Conservation (phyloP, 2,113 vertebrate species). For the Astatoreochromis straeleni region DNA sequence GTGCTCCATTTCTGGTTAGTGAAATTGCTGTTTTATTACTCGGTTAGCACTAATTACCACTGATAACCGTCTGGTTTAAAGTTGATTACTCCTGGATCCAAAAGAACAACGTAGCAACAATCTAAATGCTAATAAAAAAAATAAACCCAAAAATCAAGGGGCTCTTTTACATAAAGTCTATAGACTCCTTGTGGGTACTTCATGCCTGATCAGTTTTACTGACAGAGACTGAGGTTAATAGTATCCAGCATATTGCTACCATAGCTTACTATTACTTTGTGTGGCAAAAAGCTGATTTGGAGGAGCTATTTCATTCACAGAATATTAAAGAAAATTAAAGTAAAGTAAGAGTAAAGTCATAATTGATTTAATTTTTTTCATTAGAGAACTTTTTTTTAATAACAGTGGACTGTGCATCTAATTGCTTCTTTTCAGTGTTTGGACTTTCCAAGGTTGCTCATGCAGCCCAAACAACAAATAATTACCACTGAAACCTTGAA, state of each 20-base stretch:
- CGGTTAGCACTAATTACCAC: not conserved
- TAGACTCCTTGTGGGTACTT: not conserved
- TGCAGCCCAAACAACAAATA: not conserved
- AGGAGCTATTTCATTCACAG: not conserved
- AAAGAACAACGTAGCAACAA: not conserved
- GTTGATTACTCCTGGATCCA: not conserved
- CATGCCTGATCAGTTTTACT: not conserved
- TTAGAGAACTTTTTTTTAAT: not conserved
- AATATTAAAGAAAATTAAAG: accelerated
- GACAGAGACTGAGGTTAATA: not conserved
- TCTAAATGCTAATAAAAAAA: not conserved
- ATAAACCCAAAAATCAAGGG: not conserved
- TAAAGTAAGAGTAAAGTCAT: not conserved
- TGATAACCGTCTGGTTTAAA: not conserved
- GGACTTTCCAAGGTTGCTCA: not conserved
- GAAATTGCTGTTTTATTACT: not conserved
- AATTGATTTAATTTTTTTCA: not conserved
- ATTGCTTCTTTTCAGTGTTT: not conserved
- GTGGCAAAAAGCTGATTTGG: not conserved
- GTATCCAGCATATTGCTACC: not conserved
- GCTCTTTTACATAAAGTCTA: not conserved
- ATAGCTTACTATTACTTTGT: not conserved
- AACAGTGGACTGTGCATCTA: not conserved
- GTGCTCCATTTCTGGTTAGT: not conserved
- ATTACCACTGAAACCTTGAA: not conserved